A percentile compares a stretch with the other conserved stretches of the same genome.
Conservation (phyloP, 2,888 invertebrate species). For the Oscheius onirici region DNA sequence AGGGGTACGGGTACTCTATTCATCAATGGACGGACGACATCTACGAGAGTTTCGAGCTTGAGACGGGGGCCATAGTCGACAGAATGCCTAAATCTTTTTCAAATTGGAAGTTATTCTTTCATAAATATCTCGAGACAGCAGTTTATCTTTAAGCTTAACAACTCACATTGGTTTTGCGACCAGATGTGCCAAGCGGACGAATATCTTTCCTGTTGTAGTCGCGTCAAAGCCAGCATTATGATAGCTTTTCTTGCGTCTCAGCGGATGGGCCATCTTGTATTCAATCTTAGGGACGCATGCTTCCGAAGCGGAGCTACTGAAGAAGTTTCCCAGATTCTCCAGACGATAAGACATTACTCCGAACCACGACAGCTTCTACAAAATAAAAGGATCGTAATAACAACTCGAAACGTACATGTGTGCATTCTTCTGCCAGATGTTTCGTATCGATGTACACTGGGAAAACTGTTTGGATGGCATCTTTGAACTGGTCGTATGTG, state of each 20-base stretch:
- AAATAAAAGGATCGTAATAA: neutral
- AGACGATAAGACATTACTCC: constrained; percentile 21
- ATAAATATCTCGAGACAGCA: neutral
- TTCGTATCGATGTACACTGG: constrained; percentile 42
- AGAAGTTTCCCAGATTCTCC: constrained; percentile 19
- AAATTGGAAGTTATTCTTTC: neutral
- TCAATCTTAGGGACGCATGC: neutral
- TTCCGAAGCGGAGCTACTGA: constrained; percentile 3
- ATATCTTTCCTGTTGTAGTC: constrained; percentile 37
- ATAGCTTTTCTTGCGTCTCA: constrained; percentile 21
- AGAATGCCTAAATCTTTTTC: constrained; percentile 16
- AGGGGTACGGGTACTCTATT: constrained; percentile 23
- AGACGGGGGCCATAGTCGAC: neutral
- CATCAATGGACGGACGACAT: neutral
- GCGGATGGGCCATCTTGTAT: neutral
- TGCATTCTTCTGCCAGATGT: constrained; percentile 36
- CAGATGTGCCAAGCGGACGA: constrained; percentile 27
- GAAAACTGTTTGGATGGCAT: constrained; percentile 21
- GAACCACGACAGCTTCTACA: constrained; percentile 21
- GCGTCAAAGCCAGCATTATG: constrained; percentile 47
- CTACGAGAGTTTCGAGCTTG: neutral
- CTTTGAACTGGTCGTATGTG: constrained; percentile 40
- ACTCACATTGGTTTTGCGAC: constrained; percentile 27
- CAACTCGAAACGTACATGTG: constrained; percentile 10
- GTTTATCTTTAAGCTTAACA: neutral